Percentiles rank a stretch among this genome's conserved stretches.
phyloP scores from a whole-genome alignment of 23 tunicate genomes.

The Oikopleura albicans region DNA sequence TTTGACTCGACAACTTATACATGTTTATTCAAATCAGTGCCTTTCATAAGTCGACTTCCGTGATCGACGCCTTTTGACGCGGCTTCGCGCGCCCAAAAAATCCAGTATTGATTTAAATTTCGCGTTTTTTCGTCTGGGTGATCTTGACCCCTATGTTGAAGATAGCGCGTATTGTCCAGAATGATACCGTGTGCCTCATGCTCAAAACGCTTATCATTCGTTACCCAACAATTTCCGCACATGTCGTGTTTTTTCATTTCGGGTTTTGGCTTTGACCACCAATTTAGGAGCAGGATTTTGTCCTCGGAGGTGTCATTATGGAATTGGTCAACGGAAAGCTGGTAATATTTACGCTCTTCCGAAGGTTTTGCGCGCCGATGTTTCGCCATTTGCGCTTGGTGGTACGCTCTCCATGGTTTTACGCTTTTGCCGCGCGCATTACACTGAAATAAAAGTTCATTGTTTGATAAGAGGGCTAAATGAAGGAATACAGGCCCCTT shows the following conservation, averaged over 20 bases:
- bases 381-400: background rate
- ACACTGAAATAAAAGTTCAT: no score
- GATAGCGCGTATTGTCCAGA: background rate
- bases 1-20: no score
- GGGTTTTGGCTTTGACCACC: background rate
- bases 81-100: conserved; percentile 10
- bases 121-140: background rate
- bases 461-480: no score
- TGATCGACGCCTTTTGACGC: background rate
- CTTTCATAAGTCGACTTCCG: background rate
- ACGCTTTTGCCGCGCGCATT: no score
- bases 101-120: background rate
- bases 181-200: background rate
- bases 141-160: background rate
- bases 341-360: background rate
- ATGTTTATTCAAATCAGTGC: background rate
- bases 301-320: background rate
- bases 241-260: background rate
- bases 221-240: background rate
- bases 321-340: background rate
- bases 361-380: background rate
- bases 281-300: background rate
- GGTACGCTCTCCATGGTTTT: conserved; percentile 5
- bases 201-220: background rate
- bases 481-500: no score